Evolutionary conservation across 2,888 invertebrate species (phyloP).

Genomic region (Campoplex nolae): DNA sequence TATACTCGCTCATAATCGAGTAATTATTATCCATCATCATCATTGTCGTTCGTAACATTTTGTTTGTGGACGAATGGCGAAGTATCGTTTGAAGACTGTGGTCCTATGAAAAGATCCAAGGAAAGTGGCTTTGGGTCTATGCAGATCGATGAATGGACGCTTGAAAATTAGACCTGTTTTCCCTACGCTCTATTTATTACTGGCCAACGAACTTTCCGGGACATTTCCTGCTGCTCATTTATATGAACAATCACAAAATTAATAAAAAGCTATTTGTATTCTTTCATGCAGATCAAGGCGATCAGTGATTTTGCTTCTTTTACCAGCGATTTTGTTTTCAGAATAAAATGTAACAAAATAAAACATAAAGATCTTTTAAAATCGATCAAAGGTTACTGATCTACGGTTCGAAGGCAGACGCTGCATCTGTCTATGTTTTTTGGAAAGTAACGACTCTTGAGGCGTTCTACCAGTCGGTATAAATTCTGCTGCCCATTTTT

Average conservation of each 20-base stretch:
- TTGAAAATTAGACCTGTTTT: neutral
- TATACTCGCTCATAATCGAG: constrained; percentile 55
- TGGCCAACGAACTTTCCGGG: neutral
- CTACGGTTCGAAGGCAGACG: no score
- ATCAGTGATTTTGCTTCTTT: no score
- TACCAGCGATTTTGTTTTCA: no score
- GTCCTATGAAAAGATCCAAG: neutral
- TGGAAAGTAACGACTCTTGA: no score
- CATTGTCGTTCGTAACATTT: constrained; percentile 12
- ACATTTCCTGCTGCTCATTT: neutral
- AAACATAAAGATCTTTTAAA: no score
- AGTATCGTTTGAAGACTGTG: neutral
- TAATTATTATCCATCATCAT: constrained; percentile 62
- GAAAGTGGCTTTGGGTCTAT: neutral
- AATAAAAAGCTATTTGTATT: no score
- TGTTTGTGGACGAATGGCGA: neutral
- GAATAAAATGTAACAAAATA: no score
- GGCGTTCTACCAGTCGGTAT: no score
- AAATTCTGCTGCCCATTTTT: no score
- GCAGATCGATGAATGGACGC: constrained; percentile 14
- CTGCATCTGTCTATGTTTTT: no score
- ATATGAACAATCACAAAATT: neutral
- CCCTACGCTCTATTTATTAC: neutral
- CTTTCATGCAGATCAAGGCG: no score
- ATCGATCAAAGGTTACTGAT: no score